Percentiles rank a stretch among this genome's conserved stretches.
phyloP scores from a whole-genome alignment of 2,888 invertebrate genomes.

The Trachelus tabidus region DNA sequence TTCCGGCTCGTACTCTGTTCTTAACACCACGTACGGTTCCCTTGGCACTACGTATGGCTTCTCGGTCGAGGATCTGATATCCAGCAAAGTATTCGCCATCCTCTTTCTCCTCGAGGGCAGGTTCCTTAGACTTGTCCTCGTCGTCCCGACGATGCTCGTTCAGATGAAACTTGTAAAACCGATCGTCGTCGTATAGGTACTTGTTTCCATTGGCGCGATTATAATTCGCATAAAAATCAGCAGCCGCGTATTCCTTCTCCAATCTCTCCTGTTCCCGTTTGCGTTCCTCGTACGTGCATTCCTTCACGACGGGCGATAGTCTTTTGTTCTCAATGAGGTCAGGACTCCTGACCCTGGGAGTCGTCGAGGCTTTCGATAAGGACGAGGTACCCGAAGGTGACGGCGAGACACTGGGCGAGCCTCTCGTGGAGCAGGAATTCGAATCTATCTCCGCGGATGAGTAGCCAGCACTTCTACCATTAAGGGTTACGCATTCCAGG shows the following conservation, averaged over 20 bases:
- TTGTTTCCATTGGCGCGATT: slow-evolving; percentile 68
- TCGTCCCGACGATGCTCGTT: slow-evolving; percentile 73
- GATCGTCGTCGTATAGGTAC: slow-evolving; percentile 78
- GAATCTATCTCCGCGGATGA: slow-evolving; percentile 24
- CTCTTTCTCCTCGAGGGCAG: slow-evolving; percentile 64
- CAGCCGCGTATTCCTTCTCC: slow-evolving; percentile 42
- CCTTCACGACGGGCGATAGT: slow-evolving; percentile 68
- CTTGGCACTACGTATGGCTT: slow-evolving; percentile 89
- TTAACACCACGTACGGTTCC: slow-evolving; percentile 95
- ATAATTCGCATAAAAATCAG: slow-evolving; percentile 40
- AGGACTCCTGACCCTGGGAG: slow-evolving; percentile 50
- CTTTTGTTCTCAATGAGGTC: slow-evolving; percentile 29
- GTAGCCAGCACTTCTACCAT: slow-evolving; percentile 17
- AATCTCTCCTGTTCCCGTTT: slow-evolving; percentile 67
- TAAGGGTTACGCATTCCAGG: neutral
- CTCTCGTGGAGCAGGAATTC: slow-evolving; percentile 15
- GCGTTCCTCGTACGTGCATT: slow-evolving; percentile 77
- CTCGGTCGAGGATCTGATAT: slow-evolving; percentile 77
- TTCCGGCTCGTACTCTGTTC: slow-evolving; percentile 93
- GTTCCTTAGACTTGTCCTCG: slow-evolving; percentile 65
- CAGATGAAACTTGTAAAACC: slow-evolving; percentile 85
- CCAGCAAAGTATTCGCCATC: slow-evolving; percentile 80
- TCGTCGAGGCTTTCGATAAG: slow-evolving; percentile 50
- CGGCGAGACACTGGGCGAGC: slow-evolving; percentile 34
- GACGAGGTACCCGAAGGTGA: slow-evolving; percentile 37